A percentile compares a stretch with the other conserved stretches of the same genome.
Evolutionary conservation across 2,797 vertebrate genomes (phyloP).

Genomic region (Danio tinwini): DNA sequence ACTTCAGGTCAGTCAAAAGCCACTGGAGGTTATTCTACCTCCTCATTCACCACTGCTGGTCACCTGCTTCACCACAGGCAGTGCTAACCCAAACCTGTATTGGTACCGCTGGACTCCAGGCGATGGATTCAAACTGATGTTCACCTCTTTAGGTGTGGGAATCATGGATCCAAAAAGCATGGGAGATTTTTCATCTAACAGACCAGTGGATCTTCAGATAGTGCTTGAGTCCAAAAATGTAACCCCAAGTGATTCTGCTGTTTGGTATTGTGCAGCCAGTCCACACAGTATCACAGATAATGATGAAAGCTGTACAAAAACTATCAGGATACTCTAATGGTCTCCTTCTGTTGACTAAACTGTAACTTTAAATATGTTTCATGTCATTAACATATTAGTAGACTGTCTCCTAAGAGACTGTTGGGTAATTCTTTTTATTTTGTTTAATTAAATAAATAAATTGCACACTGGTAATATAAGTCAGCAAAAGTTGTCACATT

Average conservation of each 20-base stretch:
- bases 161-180: constrained; percentile 33
- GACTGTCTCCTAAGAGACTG: no score
- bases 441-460: no score
- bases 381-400: no score
- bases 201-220: constrained; percentile 49
- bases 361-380: no score
- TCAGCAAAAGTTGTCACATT: no score
- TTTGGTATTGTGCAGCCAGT: constrained; percentile 55
- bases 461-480: no score
- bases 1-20: constrained; percentile 52
- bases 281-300: constrained; percentile 37
- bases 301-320: constrained; percentile 52
- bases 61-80: constrained; percentile 51
- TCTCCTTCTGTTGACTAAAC: no score
- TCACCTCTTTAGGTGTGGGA: background rate
- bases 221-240: constrained; percentile 47
- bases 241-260: constrained; percentile 23
- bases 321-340: background rate
- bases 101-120: constrained; percentile 57
- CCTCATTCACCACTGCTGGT: constrained; percentile 39
- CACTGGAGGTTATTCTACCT: constrained; percentile 27
- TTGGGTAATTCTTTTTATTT: no score
- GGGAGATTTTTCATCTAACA: constrained; percentile 43
- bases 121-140: constrained; percentile 44
- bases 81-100: constrained; percentile 47